Percentiles rank a stretch among this genome's conserved stretches.
Conservation (phyloP, 2,888 invertebrate genomes). For the Fragum sueziense region DNA sequence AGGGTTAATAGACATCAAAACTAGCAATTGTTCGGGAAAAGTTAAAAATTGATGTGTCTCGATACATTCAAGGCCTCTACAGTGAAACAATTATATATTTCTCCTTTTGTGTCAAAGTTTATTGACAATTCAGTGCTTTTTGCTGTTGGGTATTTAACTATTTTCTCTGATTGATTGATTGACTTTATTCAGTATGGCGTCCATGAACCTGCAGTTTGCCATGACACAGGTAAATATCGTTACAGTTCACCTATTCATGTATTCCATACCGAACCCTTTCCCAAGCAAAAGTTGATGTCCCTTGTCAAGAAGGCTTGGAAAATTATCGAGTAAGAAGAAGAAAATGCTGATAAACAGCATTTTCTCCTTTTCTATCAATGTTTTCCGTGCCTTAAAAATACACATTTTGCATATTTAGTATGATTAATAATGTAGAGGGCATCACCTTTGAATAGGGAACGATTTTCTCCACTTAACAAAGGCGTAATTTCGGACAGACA, state of each 20-base stretch:
- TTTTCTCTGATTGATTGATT: background rate
- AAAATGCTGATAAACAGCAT: too few species aligned
- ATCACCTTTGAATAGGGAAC: too few species aligned
- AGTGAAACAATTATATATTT: background rate
- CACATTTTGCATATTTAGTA: too few species aligned
- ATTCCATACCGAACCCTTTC: background rate
- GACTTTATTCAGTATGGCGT: slow-evolving; percentile 2
- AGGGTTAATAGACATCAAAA: too few species aligned
- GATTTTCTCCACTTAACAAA: too few species aligned
- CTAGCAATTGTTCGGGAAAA: background rate
- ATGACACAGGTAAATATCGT: slow-evolving; percentile 3
- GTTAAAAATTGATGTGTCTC: background rate
- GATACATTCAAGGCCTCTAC: background rate
- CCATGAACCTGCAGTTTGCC: background rate
- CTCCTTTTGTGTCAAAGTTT: background rate
- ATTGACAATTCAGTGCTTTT: background rate
- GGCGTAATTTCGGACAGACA: too few species aligned
- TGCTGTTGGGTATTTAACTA: background rate
- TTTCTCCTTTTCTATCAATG: too few species aligned
- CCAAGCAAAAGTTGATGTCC: background rate
- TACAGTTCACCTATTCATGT: background rate
- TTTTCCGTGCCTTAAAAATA: too few species aligned
- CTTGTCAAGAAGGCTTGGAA: too few species aligned
- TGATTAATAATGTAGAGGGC: too few species aligned
- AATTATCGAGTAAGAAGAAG: too few species aligned